Base-by-base conservation (phyloP, 2,797 vertebrate genomes). In the Leuciscus waleckii region DNA sequence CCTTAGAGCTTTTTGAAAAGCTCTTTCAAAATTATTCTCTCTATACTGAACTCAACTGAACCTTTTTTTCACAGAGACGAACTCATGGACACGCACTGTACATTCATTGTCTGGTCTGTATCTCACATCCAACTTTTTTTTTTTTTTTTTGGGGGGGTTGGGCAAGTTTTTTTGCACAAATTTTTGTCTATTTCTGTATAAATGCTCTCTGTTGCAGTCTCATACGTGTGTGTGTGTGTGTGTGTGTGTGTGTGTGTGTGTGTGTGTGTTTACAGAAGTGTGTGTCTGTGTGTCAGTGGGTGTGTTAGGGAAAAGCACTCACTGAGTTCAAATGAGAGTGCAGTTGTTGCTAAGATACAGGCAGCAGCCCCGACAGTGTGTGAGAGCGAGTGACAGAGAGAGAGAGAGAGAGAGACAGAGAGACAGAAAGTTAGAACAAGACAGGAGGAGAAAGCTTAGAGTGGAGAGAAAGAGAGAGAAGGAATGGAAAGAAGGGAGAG, bases 271-370 rank as follows among this genome's bases (percentile, higher is more conserved):
- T 94, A 90, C 87, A 87, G 80, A 86, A 85, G 85, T 87, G 86
- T 46, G 83, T 87, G 84, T 79, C 43, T 68, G 54, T 89, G 82
- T 89, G 88, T 90, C 90, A 89, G 87, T 89, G 87, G 89, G 91
- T 90, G 89, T 92, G 89, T 92, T 86, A 88, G 90, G 93, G 94
- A 95, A 95, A 95, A 95, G 94, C 95, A 95, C 95, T 95, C 94
- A 93, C 93, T 93, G 93, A 95, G 94, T 94, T 95, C 94, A 94
- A 95, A 95, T 93, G 97, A 97, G 97, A 98, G 96, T 97, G 97
- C 96, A 97, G 97, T 97, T 96, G 98, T 99, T 99, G 98, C 97
- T 98, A 99, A 98, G 98, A 98, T 97, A 99, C 98, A 96, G 92
- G 96, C 97, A 97, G 97, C 96, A 97, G 96, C 94, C 93, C 90